Evolutionary conservation across 1,140 invertebrate genomes (phyloP).

Genomic region (Apis mellifera): DNA sequence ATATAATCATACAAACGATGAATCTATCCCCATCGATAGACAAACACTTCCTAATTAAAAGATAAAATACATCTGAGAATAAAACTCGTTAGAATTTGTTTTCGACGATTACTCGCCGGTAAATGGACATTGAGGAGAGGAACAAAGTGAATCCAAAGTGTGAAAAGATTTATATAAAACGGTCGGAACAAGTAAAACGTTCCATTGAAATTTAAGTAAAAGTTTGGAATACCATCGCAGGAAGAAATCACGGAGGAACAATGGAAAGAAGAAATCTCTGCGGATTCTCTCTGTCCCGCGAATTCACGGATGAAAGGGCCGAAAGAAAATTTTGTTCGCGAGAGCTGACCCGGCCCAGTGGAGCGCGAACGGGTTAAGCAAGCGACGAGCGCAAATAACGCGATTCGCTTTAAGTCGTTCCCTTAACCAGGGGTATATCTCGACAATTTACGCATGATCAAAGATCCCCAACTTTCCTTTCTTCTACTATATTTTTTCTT

Average conservation of each 20-base stretch:
- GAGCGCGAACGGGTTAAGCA: conserved; percentile 29
- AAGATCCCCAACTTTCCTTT: conserved; percentile 49
- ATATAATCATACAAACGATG: too few relatives aligned
- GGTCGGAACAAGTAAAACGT: not conserved
- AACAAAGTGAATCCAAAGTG: too few relatives aligned
- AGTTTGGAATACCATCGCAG: not conserved
- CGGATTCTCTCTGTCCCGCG: not conserved
- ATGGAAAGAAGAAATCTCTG: too few relatives aligned
- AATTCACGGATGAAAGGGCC: not conserved
- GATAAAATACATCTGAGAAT: too few relatives aligned
- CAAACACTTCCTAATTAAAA: too few relatives aligned
- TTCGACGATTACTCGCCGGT: too few relatives aligned
- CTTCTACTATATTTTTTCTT: conserved; percentile 1
- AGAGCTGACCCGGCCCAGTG: not conserved
- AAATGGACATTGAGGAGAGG: too few relatives aligned
- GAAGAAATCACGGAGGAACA: not conserved
- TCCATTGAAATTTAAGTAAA: not conserved
- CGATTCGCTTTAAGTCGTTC: conserved; percentile 53
- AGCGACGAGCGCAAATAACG: conserved; percentile 37
- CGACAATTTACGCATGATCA: conserved; percentile 59
- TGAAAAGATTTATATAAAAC: too few relatives aligned
- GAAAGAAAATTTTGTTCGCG: conserved; percentile 1
- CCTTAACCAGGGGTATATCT: conserved; percentile 19
- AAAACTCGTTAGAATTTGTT: too few relatives aligned
- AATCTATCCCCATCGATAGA: too few relatives aligned